A percentile compares a stretch with the other conserved stretches of the same genome.
Evolutionary conservation across 2,113 vertebrate species (phyloP).

Genomic region (Bos indicus): DNA sequence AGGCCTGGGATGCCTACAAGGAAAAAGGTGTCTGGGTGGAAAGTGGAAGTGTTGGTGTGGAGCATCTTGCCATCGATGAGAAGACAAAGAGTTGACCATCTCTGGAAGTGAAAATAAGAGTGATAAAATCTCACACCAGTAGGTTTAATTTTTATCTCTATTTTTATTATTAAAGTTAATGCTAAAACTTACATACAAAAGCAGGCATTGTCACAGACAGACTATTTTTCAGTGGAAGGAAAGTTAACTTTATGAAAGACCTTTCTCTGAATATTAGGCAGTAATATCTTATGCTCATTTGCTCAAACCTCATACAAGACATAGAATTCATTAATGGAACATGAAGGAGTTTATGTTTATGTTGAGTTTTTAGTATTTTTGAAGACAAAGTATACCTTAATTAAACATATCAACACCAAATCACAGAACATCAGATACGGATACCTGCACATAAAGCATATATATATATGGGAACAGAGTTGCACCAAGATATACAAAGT

Average conservation of each 20-base stretch:
- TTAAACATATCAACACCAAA: neutral
- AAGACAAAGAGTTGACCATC: neutral
- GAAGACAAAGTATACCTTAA: neutral
- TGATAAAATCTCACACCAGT: neutral
- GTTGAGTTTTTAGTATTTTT: neutral
- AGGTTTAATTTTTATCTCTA: neutral
- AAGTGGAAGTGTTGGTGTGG: neutral
- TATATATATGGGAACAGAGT: neutral
- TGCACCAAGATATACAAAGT: neutral
- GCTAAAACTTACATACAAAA: neutral
- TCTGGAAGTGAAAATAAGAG: neutral
- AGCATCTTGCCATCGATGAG: neutral
- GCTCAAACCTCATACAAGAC: neutral
- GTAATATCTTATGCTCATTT: neutral
- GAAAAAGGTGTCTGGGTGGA: neutral
- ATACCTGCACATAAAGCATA: neutral
- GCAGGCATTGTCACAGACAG: neutral
- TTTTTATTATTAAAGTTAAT: neutral
- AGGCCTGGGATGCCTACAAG: constrained; percentile 45
- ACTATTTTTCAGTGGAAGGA: neutral
- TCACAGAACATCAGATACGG: neutral
- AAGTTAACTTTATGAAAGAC: neutral
- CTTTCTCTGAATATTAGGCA: neutral
- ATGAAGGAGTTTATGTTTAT: neutral
- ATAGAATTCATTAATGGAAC: neutral